Evolutionary conservation across 2,888 invertebrate species (phyloP).

Genomic region (Microctonus brassicae): DNA sequence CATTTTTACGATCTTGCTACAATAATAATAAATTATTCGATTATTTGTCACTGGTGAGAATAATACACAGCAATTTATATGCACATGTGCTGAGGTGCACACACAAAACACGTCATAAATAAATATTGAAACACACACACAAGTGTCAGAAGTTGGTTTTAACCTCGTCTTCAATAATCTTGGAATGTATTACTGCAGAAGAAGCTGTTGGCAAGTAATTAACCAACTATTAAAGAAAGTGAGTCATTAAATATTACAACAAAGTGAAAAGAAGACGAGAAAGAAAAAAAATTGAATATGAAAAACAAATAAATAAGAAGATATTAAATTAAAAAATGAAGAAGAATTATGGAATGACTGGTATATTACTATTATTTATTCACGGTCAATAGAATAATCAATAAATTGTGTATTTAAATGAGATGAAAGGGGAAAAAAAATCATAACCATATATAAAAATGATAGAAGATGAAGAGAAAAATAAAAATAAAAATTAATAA

Average conservation of each 20-base stretch:
- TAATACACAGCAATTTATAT: neutral
- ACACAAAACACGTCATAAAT: neutral
- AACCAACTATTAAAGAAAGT: neutral
- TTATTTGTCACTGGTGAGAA: neutral
- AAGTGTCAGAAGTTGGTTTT: neutral
- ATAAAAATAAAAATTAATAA: neutral
- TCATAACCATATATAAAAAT: neutral
- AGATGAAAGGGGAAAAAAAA: too few relatives aligned
- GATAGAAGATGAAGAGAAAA: neutral
- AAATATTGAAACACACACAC: neutral
- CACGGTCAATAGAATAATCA: too few relatives aligned
- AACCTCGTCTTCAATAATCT: neutral
- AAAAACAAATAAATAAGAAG: neutral
- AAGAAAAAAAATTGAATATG: too few relatives aligned
- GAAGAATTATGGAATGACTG: too few relatives aligned
- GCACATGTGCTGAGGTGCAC: neutral
- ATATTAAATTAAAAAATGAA: too few relatives aligned
- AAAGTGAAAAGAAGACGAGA: neutral
- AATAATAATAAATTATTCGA: neutral
- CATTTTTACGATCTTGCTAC: neutral
- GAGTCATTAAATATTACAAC: neutral
- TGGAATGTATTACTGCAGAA: neutral
- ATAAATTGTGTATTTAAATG: too few relatives aligned
- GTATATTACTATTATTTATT: too few relatives aligned
- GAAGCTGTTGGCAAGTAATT: neutral